These are phyloP conservation scores for Cairina moschata DNA, from an alignment of 2,113 vertebrate genomes.

Conservation along the genomic window DNA sequence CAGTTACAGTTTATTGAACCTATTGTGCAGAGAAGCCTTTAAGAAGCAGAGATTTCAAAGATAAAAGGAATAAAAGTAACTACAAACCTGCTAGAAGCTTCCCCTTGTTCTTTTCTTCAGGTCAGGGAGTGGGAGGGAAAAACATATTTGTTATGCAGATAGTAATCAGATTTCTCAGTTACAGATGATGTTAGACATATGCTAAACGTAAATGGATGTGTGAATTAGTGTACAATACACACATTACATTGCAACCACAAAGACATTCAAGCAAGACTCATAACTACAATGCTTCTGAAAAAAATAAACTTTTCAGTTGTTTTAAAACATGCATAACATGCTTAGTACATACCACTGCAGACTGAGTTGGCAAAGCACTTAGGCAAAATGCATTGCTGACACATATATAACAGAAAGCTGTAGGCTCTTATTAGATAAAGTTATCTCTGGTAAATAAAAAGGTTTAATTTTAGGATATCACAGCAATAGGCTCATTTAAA, in stretches of 20 bases:
- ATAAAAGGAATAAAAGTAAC: conserved; percentile 70
- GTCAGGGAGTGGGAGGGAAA: conserved; percentile 78
- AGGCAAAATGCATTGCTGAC: conserved; percentile 67
- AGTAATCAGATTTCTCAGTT: conserved; percentile 59
- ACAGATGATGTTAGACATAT: conserved; percentile 55
- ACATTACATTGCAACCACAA: conserved; percentile 45
- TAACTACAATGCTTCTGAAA: conserved; percentile 39
- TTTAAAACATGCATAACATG: conserved; percentile 72
- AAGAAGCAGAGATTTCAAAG: conserved; percentile 45
- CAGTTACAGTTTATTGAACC: background rate
- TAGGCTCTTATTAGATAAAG: conserved; percentile 44
- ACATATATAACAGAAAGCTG: conserved; percentile 57
- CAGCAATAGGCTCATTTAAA: background rate
- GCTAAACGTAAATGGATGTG: conserved; percentile 18
- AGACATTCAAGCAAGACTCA: conserved; percentile 48
- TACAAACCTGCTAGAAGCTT: conserved; percentile 92
- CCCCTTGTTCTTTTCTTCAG: conserved; percentile 93
- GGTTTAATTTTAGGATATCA: conserved; percentile 12
- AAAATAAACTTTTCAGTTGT: conserved; percentile 24
- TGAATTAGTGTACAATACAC: conserved; percentile 57
- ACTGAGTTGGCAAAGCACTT: conserved; percentile 72
- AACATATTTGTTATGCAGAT: conserved; percentile 65
- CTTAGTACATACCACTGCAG: conserved; percentile 73
- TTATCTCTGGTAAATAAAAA: conserved; percentile 44
- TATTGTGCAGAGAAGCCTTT: conserved; percentile 37